These are phyloP conservation scores for Axinella damicornis DNA, from an alignment of 37 sponge, comb jelly and placozoan species.

Conservation along the genomic window DNA sequence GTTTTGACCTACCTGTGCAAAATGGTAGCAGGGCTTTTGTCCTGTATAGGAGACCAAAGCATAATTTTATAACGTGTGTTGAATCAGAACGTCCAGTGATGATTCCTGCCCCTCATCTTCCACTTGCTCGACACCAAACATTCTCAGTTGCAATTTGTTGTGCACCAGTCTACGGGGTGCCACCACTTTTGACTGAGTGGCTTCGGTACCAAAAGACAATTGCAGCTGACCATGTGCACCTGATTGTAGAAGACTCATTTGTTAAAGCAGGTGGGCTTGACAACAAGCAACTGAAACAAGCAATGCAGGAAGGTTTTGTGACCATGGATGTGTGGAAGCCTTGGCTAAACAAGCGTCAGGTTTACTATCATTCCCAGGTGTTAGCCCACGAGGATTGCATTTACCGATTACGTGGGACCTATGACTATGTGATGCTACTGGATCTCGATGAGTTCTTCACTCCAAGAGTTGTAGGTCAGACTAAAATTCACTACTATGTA, in stretches of 20 bases:
- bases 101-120: slow-evolving; percentile 1
- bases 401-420: slow-evolving; percentile 21
- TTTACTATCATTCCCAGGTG: background rate
- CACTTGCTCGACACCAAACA: background rate
- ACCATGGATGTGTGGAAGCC: slow-evolving; percentile 12
- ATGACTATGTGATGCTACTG: slow-evolving; percentile 4
- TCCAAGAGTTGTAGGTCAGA: background rate
- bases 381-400: slow-evolving; percentile 3
- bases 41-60: background rate
- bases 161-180: background rate
- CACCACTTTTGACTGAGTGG: slow-evolving; percentile 4
- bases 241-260: slow-evolving; percentile 1
- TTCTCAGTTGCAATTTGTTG: slow-evolving; percentile 12
- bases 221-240: slow-evolving; percentile 17
- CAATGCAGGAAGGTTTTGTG: slow-evolving; percentile 1
- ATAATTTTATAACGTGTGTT: background rate
- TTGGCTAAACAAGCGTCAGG: background rate
- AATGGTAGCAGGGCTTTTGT: slow-evolving; percentile 25
- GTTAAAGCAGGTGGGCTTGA: slow-evolving; percentile 14
- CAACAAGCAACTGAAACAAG: background rate
- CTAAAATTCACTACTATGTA: background rate
- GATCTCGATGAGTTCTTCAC: slow-evolving; percentile 31
- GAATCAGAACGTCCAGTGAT: slow-evolving; percentile 19
- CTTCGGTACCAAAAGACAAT: slow-evolving; percentile 18
- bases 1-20: slow-evolving; percentile 1